Evolutionary conservation across 2,797 vertebrate genomes (phyloP), one percentile per base, ranked within the genome.

Genomic region (Streptopelia turtur): DNA sequence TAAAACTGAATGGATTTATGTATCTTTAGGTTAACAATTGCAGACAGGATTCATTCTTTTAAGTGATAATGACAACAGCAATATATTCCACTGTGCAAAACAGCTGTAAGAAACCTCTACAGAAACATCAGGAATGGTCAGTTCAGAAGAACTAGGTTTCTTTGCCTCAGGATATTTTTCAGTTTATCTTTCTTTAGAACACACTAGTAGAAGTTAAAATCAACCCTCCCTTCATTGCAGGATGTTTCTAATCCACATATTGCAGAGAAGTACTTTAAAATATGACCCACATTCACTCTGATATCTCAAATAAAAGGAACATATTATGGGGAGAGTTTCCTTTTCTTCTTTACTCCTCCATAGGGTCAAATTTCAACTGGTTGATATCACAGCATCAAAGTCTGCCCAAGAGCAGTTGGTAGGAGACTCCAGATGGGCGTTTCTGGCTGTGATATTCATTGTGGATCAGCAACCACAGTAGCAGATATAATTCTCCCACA

Each of bases 391-490:
- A 71, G 24, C 53, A 69, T 43, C 0, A 0, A 93, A 60, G 47
- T 66, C 69, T 63, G 52, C 69, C 18, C 57, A 56, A 66, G 43
- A 93, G n/a, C 80, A 92, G 90, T 28, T 93, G 74, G 77, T 84
- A 56, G 75, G 50, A 66, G 63, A 82, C 80, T 93, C 82, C 95
- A 97, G 93, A 90, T 94, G 95, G 86, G 83, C 3, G 9, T 90
- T 92, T 91, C 95, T 96, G 91, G 68, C 90, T 94, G 64, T 74
- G 93, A 91, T 87, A 60, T 63, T 95, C 95, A 61, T 87, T 83
- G 93, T 65, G 80, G 94, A 89, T 95, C 90, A 89, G 49, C 78
- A 93, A 50, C 88, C 81, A 71, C 68, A 84, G 90, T 85, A 80
- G 93, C 90, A 89, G 88, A 89, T 87, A 28, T 17, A 59, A 59